These are phyloP conservation scores for Elegia similella DNA, from an alignment of 2,888 invertebrate species.

Conservation along the genomic window DNA sequence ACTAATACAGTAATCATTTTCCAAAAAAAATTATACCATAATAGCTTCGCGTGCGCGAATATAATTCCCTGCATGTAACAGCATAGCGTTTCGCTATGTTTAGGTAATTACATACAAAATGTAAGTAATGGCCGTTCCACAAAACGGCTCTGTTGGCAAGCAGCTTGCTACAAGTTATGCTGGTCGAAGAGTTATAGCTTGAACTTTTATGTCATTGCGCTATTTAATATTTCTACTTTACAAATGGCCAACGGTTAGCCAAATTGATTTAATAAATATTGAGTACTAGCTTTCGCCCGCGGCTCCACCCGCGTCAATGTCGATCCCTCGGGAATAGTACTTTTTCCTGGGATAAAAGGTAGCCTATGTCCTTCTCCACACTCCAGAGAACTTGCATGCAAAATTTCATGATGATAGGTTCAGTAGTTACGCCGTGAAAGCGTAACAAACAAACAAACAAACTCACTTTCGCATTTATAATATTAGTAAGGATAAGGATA, in stretches of 20 bases:
- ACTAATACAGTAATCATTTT: not conserved
- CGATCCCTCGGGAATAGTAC: too few species aligned
- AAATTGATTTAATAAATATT: too few species aligned
- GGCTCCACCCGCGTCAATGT: too few species aligned
- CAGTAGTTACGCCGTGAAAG: too few species aligned
- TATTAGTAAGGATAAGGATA: too few species aligned
- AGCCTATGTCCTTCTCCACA: too few species aligned
- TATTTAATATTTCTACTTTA: not conserved
- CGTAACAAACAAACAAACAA: too few species aligned
- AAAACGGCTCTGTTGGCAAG: conserved; percentile 7
- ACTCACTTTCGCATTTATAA: too few species aligned
- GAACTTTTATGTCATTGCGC: conserved; percentile 2
- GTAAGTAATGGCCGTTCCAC: not conserved
- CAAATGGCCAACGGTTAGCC: not conserved
- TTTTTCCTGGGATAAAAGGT: too few species aligned
- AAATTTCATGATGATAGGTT: too few species aligned
- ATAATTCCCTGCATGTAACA: conserved; percentile 3
- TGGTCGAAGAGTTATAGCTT: conserved; percentile 1
- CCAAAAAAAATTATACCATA: not conserved
- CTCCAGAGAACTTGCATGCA: too few species aligned
- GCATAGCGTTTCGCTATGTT: conserved; percentile 10
- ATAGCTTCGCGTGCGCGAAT: conserved; percentile 1
- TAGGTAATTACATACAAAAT: conserved; percentile 9
- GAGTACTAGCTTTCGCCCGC: too few species aligned
- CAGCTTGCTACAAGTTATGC: conserved; percentile 4